Evolutionary conservation across 2,797 vertebrate genomes (phyloP).

Genomic region (Tadarida brasiliensis): DNA sequence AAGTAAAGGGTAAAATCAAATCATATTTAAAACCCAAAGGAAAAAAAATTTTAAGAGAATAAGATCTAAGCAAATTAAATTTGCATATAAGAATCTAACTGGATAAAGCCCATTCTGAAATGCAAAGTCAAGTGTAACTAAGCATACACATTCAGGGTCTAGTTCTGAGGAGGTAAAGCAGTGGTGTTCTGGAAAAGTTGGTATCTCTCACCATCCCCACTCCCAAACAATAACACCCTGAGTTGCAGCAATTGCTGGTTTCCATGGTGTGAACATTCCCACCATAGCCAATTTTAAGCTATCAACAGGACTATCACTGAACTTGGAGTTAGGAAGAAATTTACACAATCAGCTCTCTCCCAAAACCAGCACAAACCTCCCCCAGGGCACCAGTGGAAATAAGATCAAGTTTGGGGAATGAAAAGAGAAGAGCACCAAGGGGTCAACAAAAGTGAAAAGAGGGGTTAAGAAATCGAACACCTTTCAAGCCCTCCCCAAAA

Average conservation of each 20-base stretch:
- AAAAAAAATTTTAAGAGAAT: background rate
- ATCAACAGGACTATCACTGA: background rate
- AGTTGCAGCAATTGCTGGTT: background rate
- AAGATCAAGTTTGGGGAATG: background rate
- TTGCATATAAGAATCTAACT: slow-evolving; percentile 19
- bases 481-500: background rate
- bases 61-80: slow-evolving; percentile 42
- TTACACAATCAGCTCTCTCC: background rate
- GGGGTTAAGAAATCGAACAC: background rate
- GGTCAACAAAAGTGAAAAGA: background rate
- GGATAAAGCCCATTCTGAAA: slow-evolving; percentile 47
- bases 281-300: background rate
- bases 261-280: background rate
- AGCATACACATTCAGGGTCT: background rate
- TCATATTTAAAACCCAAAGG: background rate
- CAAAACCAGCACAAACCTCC: background rate
- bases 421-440: background rate
- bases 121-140: background rate
- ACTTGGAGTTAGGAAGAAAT: background rate
- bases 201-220: background rate
- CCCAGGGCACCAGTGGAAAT: background rate
- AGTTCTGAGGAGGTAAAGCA: background rate
- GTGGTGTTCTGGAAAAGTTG: background rate
- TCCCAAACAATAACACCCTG: background rate
- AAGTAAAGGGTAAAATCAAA: background rate